These are phyloP conservation scores for Marronus borbonicus DNA, from an alignment of 2,888 invertebrate species.

Conservation along the genomic window DNA sequence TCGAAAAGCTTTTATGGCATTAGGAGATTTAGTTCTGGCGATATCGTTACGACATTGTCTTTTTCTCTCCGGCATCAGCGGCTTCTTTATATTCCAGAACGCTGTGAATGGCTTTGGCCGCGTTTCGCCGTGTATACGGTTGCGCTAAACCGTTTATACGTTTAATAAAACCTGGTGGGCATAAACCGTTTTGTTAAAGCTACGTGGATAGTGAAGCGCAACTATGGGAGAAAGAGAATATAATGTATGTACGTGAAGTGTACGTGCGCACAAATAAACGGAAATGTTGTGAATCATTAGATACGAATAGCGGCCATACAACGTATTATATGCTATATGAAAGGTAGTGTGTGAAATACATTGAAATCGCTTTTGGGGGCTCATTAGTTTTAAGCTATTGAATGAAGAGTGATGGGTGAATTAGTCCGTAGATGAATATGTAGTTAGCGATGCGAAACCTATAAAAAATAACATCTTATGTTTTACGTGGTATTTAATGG, in stretches of 20 bases:
- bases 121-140: neutral
- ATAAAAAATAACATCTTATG: neutral
- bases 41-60: constrained; percentile 23
- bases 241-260: constrained; percentile 5
- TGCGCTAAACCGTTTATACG: neutral
- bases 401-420: neutral
- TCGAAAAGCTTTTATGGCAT: constrained; percentile 27
- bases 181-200: constrained; percentile 19
- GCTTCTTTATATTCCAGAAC: constrained; percentile 12
- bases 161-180: constrained; percentile 5
- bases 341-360: constrained; percentile 22
- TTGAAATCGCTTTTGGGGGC: constrained; percentile 20
- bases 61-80: constrained; percentile 11
- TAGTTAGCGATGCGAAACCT: neutral
- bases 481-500: neutral
- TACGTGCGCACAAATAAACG: constrained; percentile 14
- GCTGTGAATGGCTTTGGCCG: neutral
- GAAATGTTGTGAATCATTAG: constrained; percentile 34
- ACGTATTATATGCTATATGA: neutral
- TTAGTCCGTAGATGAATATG: neutral
- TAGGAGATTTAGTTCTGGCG: constrained; percentile 15
- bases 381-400: constrained; percentile 23
- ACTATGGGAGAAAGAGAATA: neutral
- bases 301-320: neutral
- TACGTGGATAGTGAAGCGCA: constrained; percentile 22